Conservation (phyloP, 2,888 invertebrate species). For the Salpingus planirostris region DNA sequence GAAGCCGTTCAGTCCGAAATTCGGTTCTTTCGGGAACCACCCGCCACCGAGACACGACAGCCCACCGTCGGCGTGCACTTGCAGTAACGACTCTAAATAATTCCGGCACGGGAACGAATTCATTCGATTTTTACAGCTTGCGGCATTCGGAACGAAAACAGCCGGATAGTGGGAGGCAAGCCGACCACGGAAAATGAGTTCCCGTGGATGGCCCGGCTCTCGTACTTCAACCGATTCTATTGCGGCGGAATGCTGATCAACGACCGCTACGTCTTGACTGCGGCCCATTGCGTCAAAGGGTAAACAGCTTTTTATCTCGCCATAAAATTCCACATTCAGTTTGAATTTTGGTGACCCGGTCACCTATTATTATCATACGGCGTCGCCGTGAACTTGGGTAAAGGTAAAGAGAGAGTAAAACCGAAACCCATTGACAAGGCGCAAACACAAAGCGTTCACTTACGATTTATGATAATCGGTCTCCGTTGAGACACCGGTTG, state of each 20-base stretch:
- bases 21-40: conserved; percentile 37
- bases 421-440: no score
- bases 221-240: conserved; percentile 82
- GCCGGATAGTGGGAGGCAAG: conserved; percentile 74
- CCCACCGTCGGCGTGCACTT: conserved; percentile 50
- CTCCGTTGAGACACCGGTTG: no score
- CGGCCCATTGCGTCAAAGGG: conserved; percentile 88
- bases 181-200: conserved; percentile 70
- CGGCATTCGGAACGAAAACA: conserved; percentile 72
- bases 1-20: conserved; percentile 22
- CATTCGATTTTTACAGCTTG: conserved; percentile 52
- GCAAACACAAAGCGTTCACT: no score
- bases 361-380: not conserved
- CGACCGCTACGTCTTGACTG: conserved; percentile 79
- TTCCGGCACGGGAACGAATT: not conserved
- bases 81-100: conserved; percentile 54
- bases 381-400: not conserved
- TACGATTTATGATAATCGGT: no score
- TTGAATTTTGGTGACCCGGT: no score
- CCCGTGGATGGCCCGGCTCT: conserved; percentile 82
- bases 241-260: conserved; percentile 84
- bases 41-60: conserved; percentile 52
- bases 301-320: no score
- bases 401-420: no score
- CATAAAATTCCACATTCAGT: no score